Conservation (phyloP, 2,797 vertebrate species). For the Enteromius treurensis region DNA sequence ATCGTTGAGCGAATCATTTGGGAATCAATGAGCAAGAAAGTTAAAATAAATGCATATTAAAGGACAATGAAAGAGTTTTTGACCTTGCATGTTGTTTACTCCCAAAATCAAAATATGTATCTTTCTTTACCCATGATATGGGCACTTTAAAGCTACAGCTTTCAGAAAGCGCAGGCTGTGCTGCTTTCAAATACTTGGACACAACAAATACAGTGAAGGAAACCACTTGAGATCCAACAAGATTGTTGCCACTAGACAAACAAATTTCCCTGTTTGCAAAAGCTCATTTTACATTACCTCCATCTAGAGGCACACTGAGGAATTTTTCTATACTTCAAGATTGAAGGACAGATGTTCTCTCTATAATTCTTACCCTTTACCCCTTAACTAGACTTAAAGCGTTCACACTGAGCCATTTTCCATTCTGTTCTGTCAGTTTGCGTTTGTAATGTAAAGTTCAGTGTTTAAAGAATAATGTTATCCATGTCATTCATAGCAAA, state of each 20-base stretch:
- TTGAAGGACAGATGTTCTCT: slow-evolving; percentile 39
- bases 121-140: too few relatives aligned
- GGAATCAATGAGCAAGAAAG: too few relatives aligned
- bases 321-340: slow-evolving; percentile 69
- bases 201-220: not conserved
- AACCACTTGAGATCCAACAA: not conserved
- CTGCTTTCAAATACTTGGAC: not conserved
- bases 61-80: too few relatives aligned
- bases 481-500: not conserved
- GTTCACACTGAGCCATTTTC: not conserved
- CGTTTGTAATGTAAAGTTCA: not conserved
- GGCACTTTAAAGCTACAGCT: not conserved
- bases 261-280: slow-evolving; percentile 71
- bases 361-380: not conserved
- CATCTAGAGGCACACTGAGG: slow-evolving; percentile 67
- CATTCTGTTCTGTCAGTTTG: not conserved
- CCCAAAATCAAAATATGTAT: too few relatives aligned
- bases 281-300: slow-evolving; percentile 73
- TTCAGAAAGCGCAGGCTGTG: not conserved
- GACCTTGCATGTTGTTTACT: too few relatives aligned
- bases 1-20: too few relatives aligned
- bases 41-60: too few relatives aligned
- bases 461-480: not conserved
- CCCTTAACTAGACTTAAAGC: not conserved
- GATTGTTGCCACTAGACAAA: not conserved